phyloP scores from a whole-genome alignment of 2,797 vertebrate genomes.

The Characodon lateralis region DNA sequence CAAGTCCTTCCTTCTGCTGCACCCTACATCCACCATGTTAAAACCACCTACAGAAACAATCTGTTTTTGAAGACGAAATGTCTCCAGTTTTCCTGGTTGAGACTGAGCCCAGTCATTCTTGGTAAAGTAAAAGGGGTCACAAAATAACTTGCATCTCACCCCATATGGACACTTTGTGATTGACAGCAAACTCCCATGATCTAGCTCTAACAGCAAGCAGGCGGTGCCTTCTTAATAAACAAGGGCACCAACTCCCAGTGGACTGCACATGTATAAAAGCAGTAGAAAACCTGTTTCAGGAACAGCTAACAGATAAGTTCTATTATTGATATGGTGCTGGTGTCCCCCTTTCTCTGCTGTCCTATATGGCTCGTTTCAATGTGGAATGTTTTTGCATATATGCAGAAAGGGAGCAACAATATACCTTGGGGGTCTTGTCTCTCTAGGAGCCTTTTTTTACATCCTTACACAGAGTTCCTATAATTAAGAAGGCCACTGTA shows the following conservation, averaged over 20 bases:
- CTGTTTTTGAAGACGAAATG: neutral
- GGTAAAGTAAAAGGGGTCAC: neutral
- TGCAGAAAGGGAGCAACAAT: neutral
- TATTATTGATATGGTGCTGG: neutral
- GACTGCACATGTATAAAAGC: neutral
- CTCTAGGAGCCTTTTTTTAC: neutral
- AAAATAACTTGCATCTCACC: neutral
- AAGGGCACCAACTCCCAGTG: neutral
- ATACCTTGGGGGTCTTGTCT: neutral
- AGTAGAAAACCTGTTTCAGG: neutral
- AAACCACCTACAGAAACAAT: neutral
- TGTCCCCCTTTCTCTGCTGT: neutral
- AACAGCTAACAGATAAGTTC: neutral
- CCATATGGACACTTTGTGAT: neutral
- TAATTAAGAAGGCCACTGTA: neutral
- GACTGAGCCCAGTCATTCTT: neutral
- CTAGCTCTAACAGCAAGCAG: neutral
- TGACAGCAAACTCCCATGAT: neutral
- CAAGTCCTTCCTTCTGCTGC: neutral
- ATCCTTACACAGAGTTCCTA: neutral
- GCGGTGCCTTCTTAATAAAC: neutral
- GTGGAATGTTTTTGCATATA: no score
- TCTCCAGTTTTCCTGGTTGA: neutral
- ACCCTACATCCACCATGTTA: neutral
- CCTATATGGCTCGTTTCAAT: neutral